These are phyloP conservation scores for Eunapius fragilis DNA, from an alignment of 37 sponge, comb jelly and placozoan species.

Conservation along the genomic window DNA sequence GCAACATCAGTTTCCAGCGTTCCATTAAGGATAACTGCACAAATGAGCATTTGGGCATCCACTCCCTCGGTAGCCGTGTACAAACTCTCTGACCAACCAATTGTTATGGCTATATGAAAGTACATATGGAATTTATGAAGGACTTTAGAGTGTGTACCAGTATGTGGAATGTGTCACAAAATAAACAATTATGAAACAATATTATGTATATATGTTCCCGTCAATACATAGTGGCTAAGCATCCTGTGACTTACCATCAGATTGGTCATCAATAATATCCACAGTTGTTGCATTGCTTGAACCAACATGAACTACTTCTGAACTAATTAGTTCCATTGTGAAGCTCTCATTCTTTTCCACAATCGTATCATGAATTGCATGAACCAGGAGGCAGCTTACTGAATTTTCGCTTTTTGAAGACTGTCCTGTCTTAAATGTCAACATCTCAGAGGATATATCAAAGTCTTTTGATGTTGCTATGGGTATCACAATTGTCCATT, in stretches of 20 bases:
- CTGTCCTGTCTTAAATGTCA: background rate
- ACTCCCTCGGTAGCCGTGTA: background rate
- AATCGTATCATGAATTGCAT: background rate
- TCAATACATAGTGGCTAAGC: too few relatives aligned
- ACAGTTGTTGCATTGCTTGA: too few relatives aligned
- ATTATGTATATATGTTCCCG: too few relatives aligned
- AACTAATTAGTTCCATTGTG: background rate
- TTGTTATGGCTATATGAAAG: background rate
- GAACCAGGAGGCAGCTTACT: background rate
- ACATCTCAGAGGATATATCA: background rate
- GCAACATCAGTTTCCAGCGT: background rate
- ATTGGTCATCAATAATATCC: too few relatives aligned
- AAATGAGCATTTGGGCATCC: background rate
- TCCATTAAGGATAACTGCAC: background rate
- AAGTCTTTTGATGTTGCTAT: background rate
- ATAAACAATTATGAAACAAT: too few relatives aligned
- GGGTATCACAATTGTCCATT: background rate
- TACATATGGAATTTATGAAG: too few relatives aligned
- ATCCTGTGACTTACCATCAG: too few relatives aligned
- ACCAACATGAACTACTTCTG: background rate
- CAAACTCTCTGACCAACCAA: background rate
- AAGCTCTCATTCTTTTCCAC: background rate
- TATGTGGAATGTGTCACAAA: too few relatives aligned
- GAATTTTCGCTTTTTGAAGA: background rate
- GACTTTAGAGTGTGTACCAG: too few relatives aligned